phyloP scores from a whole-genome alignment of 2,113 vertebrate genomes.

The Trogon surrucura region DNA sequence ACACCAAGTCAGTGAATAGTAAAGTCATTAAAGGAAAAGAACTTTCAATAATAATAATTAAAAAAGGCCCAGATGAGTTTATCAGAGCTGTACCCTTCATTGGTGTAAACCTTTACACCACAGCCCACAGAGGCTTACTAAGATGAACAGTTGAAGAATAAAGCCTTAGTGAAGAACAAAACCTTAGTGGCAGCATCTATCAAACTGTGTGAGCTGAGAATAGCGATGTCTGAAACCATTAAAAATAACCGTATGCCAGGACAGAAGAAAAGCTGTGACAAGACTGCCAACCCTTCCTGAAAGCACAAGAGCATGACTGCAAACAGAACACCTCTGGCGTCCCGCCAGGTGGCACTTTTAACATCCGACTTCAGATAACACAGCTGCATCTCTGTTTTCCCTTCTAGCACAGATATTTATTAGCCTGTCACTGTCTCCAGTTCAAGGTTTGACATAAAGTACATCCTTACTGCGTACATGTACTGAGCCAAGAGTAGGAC shows the following conservation, averaged over 20 bases:
- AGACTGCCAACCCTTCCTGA: fast-evolving
- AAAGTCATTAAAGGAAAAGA: neutral
- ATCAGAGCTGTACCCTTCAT: neutral
- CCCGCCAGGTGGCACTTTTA: neutral
- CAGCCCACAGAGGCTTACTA: neutral
- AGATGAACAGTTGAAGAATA: neutral
- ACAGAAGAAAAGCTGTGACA: neutral
- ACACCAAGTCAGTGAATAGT: neutral
- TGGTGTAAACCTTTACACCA: neutral
- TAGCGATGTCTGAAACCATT: neutral
- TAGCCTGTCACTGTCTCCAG: fast-evolving
- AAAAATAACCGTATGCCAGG: neutral
- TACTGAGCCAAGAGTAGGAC: neutral
- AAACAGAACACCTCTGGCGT: neutral
- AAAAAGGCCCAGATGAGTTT: neutral
- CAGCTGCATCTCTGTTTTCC: neutral
- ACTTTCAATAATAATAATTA: neutral
- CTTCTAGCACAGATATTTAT: neutral
- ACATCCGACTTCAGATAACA: neutral
- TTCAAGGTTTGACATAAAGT: neutral
- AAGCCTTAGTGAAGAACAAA: neutral
- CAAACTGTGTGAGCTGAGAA: neutral
- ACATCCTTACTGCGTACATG: fast-evolving
- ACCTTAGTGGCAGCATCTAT: neutral
- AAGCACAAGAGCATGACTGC: fast-evolving